phyloP scores from a whole-genome alignment of 1,140 invertebrate genomes.

The Pentalonia nigronervosa region DNA sequence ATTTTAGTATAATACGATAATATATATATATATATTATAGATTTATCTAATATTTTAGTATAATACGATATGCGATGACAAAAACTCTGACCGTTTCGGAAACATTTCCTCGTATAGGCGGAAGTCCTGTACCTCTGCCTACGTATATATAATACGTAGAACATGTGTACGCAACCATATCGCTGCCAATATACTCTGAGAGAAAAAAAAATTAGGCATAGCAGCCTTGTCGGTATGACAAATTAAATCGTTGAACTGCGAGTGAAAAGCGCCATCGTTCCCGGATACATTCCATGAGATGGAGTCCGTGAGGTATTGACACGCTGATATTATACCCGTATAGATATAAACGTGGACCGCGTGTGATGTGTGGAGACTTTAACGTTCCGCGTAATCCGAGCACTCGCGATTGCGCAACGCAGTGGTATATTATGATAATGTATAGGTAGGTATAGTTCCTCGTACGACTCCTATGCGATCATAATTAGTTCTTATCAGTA shows the following conservation, averaged over 20 bases:
- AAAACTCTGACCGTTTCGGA: background rate
- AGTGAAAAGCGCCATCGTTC: background rate
- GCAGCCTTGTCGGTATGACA: background rate
- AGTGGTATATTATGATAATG: background rate
- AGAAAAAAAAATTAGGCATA: background rate
- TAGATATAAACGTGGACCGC: background rate
- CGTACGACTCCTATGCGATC: background rate
- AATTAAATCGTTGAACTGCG: background rate
- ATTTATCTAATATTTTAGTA: background rate
- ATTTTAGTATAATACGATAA: background rate
- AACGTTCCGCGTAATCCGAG: background rate
- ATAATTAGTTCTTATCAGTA: background rate
- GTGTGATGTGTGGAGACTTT: background rate
- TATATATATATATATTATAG: no score
- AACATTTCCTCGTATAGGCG: background rate
- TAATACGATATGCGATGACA: background rate
- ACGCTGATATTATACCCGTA: background rate
- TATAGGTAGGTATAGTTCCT: no score
- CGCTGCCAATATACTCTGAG: background rate
- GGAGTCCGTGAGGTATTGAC: background rate
- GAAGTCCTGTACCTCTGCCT: background rate
- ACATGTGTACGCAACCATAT: background rate
- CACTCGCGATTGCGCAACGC: background rate
- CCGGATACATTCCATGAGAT: background rate
- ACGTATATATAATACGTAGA: background rate